A percentile compares a stretch with the other conserved stretches of the same genome.
These are phyloP conservation scores for Hypomecis atomaria DNA, from an alignment of 2,888 invertebrate species.

Conservation along the genomic window DNA sequence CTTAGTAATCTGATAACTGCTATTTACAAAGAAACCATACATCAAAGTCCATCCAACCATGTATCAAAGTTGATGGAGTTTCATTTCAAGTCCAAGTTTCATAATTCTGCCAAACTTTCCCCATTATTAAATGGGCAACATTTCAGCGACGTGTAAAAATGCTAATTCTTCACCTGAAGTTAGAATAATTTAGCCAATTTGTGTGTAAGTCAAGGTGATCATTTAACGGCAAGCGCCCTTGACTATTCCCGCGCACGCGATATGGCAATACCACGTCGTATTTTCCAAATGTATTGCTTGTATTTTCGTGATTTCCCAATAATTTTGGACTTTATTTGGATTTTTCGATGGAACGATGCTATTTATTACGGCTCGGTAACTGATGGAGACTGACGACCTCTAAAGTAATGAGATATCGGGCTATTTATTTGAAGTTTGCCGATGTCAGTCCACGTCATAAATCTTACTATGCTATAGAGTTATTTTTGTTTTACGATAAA, in stretches of 20 bases:
- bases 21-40: background rate
- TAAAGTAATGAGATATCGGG: background rate
- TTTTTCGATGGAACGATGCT: constrained; percentile 25
- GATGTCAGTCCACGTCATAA: too few relatives aligned
- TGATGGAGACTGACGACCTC: background rate
- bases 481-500: too few relatives aligned
- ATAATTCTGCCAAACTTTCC: constrained; percentile 17
- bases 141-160: constrained; percentile 25
- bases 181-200: constrained; percentile 42
- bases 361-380: constrained; percentile 7
- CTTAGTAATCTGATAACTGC: too few relatives aligned
- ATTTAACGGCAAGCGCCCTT: constrained; percentile 42
- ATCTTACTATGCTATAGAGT: too few relatives aligned
- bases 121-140: constrained; percentile 15
- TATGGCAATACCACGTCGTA: constrained; percentile 43
- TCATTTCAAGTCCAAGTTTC: constrained; percentile 4
- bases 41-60: background rate
- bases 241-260: constrained; percentile 48
- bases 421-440: background rate
- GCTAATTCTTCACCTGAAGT: constrained; percentile 23
- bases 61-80: background rate
- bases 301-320: constrained; percentile 31
- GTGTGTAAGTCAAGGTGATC: constrained; percentile 50
- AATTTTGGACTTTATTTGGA: constrained; percentile 28
- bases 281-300: constrained; percentile 43